phyloP scores from a whole-genome alignment of 2,888 invertebrate species.

The Teleogryllus oceanicus region DNA sequence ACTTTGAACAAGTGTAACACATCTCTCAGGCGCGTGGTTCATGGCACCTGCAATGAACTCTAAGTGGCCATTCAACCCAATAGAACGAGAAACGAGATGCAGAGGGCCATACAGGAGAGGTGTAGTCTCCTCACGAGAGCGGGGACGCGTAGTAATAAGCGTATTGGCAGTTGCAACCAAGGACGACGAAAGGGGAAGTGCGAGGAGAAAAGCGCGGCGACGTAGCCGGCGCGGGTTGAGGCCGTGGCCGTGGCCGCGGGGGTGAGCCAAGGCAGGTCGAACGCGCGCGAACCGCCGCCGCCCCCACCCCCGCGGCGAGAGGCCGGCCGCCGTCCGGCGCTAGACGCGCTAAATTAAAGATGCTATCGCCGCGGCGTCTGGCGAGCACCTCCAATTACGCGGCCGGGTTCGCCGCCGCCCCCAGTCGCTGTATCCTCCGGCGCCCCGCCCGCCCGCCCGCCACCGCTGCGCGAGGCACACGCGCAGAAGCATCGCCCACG shows the following conservation, averaged over 20 bases:
- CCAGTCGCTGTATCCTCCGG: background rate
- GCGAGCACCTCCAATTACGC: background rate
- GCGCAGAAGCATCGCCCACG: background rate
- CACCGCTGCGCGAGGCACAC: background rate
- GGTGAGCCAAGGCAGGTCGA: background rate
- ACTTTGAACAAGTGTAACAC: no score
- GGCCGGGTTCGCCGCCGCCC: conserved; percentile 5
- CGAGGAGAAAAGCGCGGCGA: background rate
- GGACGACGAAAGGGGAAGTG: background rate
- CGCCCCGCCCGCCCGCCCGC: background rate
- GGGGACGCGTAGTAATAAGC: no score
- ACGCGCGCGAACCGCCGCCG: no score
- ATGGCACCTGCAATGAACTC: no score
- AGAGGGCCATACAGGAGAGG: no score
- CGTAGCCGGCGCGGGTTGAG: background rate
- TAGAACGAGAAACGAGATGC: no score
- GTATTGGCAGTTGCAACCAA: background rate
- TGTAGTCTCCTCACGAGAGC: no score
- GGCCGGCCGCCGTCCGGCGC: background rate
- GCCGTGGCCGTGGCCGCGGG: background rate
- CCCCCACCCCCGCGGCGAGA: no score
- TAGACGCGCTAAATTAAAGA: background rate
- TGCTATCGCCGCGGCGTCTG: background rate
- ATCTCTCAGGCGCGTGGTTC: no score
- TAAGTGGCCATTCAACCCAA: no score